These are phyloP conservation scores for Polylopha cassiicola DNA, from an alignment of 2,888 invertebrate genomes.

Conservation along the genomic window DNA sequence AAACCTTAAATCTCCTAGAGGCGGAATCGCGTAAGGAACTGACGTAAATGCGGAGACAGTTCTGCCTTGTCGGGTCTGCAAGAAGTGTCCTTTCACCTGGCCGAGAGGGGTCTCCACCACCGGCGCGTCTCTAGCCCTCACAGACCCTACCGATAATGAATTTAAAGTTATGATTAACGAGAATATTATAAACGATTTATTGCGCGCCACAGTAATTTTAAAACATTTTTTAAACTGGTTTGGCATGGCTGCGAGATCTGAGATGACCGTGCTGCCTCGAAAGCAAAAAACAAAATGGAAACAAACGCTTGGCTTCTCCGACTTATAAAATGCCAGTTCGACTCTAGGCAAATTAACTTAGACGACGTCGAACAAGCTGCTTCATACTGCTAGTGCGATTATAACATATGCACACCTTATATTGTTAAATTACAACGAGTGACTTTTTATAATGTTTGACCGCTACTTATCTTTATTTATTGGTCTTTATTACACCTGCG, in stretches of 20 bases:
- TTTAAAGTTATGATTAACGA: conserved; percentile 1
- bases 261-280: conserved; percentile 36
- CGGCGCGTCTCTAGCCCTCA: conserved; percentile 36
- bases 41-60: conserved; percentile 79
- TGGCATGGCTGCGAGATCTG: conserved; percentile 26
- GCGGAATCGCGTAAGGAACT: conserved; percentile 81
- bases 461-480: too few species aligned
- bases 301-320: conserved; percentile 33
- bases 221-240: conserved; percentile 31
- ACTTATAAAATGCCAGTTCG: conserved; percentile 38
- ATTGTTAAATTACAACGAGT: too few species aligned
- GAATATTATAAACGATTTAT: conserved; percentile 7
- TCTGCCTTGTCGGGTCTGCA: conserved; percentile 75
- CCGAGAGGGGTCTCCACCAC: conserved; percentile 65
- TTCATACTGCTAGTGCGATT: neutral
- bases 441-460: too few species aligned
- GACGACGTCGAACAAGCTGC: conserved; percentile 1
- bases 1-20: conserved; percentile 79
- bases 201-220: conserved; percentile 6
- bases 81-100: conserved; percentile 70
- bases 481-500: too few species aligned
- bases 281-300: conserved; percentile 45
- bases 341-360: conserved; percentile 36
- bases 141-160: conserved; percentile 28
- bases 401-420: too few species aligned